Conservation (phyloP, 1,140 invertebrate genomes). For the Antheraea pernyi region DNA sequence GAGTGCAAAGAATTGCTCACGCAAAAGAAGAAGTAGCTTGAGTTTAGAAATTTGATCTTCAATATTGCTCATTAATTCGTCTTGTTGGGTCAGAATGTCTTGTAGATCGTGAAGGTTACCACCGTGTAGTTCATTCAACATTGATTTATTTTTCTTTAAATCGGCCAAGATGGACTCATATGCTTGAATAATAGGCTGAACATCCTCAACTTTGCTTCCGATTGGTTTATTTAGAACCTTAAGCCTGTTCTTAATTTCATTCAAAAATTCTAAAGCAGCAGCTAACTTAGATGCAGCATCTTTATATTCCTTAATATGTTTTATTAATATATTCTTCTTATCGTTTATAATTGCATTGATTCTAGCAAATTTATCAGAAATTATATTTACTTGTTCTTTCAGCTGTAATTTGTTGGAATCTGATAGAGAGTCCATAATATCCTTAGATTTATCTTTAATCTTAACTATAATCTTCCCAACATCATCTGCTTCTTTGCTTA, state of each 20-base stretch:
- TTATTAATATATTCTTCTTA: conserved; percentile 84
- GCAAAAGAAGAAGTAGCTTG: conserved; percentile 86
- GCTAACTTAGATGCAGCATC: conserved; percentile 88
- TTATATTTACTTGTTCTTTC: conserved; percentile 87
- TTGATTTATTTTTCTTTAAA: conserved; percentile 88
- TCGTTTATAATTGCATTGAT: conserved; percentile 88
- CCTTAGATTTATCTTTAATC: conserved; percentile 88
- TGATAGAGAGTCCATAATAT: conserved; percentile 88
- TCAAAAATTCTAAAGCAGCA: conserved; percentile 89
- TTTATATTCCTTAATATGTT: conserved; percentile 89
- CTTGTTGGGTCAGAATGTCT: conserved; percentile 88
- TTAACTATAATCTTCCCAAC: conserved; percentile 86
- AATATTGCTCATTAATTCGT: conserved; percentile 89
- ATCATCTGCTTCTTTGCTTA: conserved; percentile 87
- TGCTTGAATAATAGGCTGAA: conserved; percentile 86
- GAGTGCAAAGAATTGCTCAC: conserved; percentile 92
- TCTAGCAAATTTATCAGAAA: conserved; percentile 88
- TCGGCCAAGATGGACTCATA: conserved; percentile 91
- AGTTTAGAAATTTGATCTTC: conserved; percentile 91
- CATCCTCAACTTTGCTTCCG: conserved; percentile 91
- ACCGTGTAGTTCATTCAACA: conserved; percentile 88
- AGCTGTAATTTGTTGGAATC: conserved; percentile 91
- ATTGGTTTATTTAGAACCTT: conserved; percentile 91
- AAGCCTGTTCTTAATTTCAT: conserved; percentile 89
- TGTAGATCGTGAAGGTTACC: conserved; percentile 88